These are phyloP conservation scores for Agrenia bidenticulata DNA, from an alignment of 2,888 invertebrate species.

Conservation along the genomic window DNA sequence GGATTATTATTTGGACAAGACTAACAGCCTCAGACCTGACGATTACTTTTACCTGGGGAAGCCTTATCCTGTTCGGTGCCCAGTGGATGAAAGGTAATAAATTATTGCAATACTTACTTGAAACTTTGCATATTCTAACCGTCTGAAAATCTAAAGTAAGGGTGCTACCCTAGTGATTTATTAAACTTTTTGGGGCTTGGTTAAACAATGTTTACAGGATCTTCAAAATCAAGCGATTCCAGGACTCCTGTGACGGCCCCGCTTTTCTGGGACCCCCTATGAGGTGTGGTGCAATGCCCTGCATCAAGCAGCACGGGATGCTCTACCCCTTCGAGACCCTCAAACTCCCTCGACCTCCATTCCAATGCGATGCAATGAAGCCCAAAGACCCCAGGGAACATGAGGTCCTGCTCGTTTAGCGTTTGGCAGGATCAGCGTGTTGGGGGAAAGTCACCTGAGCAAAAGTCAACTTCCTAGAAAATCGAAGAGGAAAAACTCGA, in stretches of 20 bases:
- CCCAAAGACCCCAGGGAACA: conserved; percentile 29
- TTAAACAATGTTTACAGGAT: conserved; percentile 27
- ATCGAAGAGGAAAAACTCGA: too few relatives aligned
- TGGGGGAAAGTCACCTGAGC: too few relatives aligned
- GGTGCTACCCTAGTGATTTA: too few relatives aligned
- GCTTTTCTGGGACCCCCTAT: conserved; percentile 43
- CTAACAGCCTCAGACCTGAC: conserved; percentile 38
- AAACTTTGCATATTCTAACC: too few relatives aligned
- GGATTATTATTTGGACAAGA: conserved; percentile 51
- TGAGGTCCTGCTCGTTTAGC: conserved; percentile 41
- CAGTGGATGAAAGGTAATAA: conserved; percentile 48
- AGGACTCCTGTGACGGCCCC: conserved; percentile 39
- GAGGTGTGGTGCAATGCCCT: conserved; percentile 44
- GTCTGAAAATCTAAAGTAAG: too few relatives aligned
- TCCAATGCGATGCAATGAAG: conserved; percentile 44
- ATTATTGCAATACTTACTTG: neutral
- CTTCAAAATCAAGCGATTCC: conserved; percentile 44
- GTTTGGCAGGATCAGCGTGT: too few relatives aligned
- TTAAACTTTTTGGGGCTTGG: too few relatives aligned
- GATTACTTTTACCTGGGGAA: conserved; percentile 43
- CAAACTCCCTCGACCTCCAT: conserved; percentile 43
- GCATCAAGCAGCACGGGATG: conserved; percentile 42
- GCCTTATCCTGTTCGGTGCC: conserved; percentile 47
- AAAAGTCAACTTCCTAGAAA: too few relatives aligned
- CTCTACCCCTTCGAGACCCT: conserved; percentile 41